Evolutionary conservation across 2,888 invertebrate genomes (phyloP), one percentile per base, ranked within the genome.

Genomic region (Melikaiella ostensackeni): DNA sequence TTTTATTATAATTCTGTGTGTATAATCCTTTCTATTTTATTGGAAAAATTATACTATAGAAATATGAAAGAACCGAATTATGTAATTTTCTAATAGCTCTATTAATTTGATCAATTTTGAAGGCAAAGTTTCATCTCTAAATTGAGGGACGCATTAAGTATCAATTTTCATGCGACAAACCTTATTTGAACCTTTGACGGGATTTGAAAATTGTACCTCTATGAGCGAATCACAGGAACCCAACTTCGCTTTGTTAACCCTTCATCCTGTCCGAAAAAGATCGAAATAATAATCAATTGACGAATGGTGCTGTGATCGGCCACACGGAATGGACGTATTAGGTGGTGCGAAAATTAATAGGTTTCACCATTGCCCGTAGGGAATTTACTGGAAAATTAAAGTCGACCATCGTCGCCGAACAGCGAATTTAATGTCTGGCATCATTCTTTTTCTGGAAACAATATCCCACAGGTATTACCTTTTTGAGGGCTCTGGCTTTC

Each of bases 231-330:
- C 9, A 4, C 9, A 3, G 11, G 11, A 8, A 3, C 13, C 46
- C 8, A 66, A 24, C n/a, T 66, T 46, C 16, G 8, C 46, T 66
- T 19, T 66, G 8, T 42, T 16, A 7, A 16, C 27, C 16, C 42
- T 46, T 66, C 42, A 42, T 42, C 16, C 35, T 66, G 24, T 46
- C 46, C 24, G 42, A 24, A 66, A 50, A 70, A 46, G 30, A 33
- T 46, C n/a, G 46, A 70, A 70, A 50, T 30, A 5, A 70, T 70
- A 70, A 70, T 70, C 30, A 70, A 70, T 70, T 70, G 50, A 70
- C 30, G 50, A 33, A 50, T 70, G 27, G 50, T 11, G 27, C 19
- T 50, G n/a, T 70, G 70, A 70, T 70, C 70, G 19, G 50, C 50
- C 30, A n/a, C 27, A 50, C 50, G 30, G 24, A 66, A 66, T 66